Percentiles rank a stretch among this genome's conserved stretches.
These are phyloP conservation scores for Coregonus clupeaformis DNA, from an alignment of 2,113 vertebrate genomes.

Conservation along the genomic window DNA sequence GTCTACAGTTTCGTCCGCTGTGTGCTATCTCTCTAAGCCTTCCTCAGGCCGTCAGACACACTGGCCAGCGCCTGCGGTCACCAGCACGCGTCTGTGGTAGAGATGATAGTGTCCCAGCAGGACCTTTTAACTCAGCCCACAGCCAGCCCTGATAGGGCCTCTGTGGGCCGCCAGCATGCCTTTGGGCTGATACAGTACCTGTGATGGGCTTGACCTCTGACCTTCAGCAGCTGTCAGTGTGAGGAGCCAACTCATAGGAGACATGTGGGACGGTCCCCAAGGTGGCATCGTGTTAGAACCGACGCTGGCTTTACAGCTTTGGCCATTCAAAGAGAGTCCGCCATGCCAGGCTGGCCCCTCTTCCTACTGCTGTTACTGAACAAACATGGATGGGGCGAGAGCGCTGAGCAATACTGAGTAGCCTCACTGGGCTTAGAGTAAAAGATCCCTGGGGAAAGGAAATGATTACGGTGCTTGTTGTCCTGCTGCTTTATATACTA, in stretches of 20 bases:
- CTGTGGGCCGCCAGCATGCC: slow-evolving; percentile 8
- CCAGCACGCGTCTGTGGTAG: slow-evolving; percentile 10
- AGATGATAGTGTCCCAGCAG: slow-evolving; percentile 27
- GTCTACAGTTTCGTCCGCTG: background rate
- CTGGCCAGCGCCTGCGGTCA: slow-evolving; percentile 8
- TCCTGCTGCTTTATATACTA: slow-evolving; percentile 52
- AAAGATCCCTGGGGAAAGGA: slow-evolving; percentile 43
- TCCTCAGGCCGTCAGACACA: slow-evolving; percentile 1
- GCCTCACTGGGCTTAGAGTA: slow-evolving; percentile 39
- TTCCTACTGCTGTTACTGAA: slow-evolving; percentile 60
- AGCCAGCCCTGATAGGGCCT: background rate
- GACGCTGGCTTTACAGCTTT: slow-evolving; percentile 58
- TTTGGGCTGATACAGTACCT: slow-evolving; percentile 48
- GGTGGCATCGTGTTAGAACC: slow-evolving; percentile 56
- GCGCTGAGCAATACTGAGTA: slow-evolving; percentile 9
- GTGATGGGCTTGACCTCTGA: slow-evolving; percentile 57
- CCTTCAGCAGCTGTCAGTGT: slow-evolving; percentile 63
- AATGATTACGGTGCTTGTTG: slow-evolving; percentile 42
- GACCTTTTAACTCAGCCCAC: slow-evolving; percentile 10
- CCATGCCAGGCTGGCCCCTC: slow-evolving; percentile 39
- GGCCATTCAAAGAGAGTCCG: slow-evolving; percentile 60
- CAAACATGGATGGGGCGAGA: slow-evolving; percentile 52
- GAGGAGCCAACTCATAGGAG: slow-evolving; percentile 12
- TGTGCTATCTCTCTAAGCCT: slow-evolving; percentile 28
- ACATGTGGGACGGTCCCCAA: slow-evolving; percentile 36